Evolutionary conservation across 2,797 vertebrate species (phyloP).

Genomic region (Emydoidea blandingii): DNA sequence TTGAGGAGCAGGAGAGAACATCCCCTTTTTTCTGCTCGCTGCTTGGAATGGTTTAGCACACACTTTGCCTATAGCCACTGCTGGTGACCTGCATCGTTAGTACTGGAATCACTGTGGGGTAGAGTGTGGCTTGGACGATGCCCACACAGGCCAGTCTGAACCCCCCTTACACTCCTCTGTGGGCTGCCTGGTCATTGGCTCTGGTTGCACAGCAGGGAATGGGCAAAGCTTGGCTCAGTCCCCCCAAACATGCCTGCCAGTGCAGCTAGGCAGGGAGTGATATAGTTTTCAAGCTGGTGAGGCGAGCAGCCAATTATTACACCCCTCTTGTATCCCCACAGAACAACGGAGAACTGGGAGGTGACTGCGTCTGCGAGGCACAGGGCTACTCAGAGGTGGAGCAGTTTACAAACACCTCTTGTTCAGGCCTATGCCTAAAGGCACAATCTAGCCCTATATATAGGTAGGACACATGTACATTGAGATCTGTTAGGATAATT

Average conservation of each 20-base stretch:
- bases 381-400: no score
- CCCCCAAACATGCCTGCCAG: neutral
- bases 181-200: no score
- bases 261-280: neutral
- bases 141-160: no score
- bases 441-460: no score
- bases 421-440: no score
- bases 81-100: neutral
- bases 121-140: fast-evolving
- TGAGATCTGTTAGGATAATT: no score
- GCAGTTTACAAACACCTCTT: no score
- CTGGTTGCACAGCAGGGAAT: no score
- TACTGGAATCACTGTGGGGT: fast-evolving
- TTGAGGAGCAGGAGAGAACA: conserved; percentile 23
- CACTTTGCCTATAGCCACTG: conserved; percentile 5
- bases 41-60: conserved; percentile 52
- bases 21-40: conserved; percentile 8
- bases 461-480: no score
- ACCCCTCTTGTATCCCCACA: neutral
- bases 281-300: neutral
- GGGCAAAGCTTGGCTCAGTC: no score
- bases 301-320: neutral
- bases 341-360: neutral
- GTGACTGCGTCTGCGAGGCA: neutral
- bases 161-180: no score